Conservation (phyloP, 2,113 vertebrate genomes). For the Catharus minimus region DNA sequence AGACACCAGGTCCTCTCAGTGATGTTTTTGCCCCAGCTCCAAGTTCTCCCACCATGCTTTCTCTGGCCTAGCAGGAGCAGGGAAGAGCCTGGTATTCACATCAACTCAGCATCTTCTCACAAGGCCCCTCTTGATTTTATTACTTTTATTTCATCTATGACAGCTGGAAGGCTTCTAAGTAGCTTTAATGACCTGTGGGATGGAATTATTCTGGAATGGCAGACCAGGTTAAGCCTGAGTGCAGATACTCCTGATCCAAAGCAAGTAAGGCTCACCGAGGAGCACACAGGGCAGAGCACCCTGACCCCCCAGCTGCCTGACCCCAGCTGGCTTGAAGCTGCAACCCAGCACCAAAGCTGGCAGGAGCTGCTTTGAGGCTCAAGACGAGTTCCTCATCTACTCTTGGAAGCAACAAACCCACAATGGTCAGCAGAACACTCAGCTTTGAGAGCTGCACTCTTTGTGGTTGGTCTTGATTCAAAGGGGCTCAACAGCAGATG, state of each 20-base stretch:
- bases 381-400: neutral
- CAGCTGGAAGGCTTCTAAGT: neutral
- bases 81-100: neutral
- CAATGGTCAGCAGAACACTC: fast-evolving
- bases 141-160: neutral
- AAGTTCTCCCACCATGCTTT: neutral
- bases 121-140: neutral
- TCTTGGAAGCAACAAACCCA: neutral
- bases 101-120: neutral
- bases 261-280: neutral
- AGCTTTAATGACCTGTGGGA: neutral
- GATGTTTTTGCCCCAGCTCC: neutral
- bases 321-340: neutral
- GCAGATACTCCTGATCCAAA: neutral
- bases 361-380: neutral
- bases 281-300: neutral
- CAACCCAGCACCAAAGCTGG: neutral
- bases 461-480: neutral
- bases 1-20: neutral
- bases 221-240: neutral
- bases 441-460: neutral
- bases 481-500: neutral
- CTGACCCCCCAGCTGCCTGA: fast-evolving
- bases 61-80: neutral
- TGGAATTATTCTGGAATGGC: neutral